Evolutionary conservation across 2,113 vertebrate species (phyloP).

Genomic region (Rhizomys pruinosus): DNA sequence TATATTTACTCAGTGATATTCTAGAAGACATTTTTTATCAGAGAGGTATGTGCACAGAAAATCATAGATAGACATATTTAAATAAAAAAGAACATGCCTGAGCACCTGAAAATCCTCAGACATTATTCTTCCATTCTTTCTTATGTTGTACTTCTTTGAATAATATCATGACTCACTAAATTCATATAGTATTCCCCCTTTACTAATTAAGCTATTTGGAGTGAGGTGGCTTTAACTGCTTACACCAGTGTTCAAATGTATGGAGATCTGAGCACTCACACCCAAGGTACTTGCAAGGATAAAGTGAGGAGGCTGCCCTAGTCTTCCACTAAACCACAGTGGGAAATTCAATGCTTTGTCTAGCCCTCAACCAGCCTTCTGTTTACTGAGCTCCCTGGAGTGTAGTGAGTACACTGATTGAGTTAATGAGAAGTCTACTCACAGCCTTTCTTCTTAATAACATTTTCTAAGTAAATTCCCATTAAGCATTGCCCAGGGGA

Average conservation of each 20-base stretch:
- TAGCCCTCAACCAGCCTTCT: neutral
- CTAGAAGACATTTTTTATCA: constrained; percentile 18
- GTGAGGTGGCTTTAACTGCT: neutral
- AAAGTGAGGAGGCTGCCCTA: neutral
- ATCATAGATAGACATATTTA: neutral
- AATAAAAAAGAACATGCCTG: neutral
- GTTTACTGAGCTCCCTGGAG: constrained; percentile 10
- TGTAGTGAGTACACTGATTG: neutral
- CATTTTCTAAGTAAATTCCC: constrained; percentile 64
- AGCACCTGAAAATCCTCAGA: neutral
- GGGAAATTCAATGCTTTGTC: neutral
- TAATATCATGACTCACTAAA: neutral
- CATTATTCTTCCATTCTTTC: constrained; percentile 10
- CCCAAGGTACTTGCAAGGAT: neutral
- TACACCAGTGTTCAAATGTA: neutral
- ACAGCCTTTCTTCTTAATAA: constrained; percentile 27
- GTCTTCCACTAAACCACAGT: neutral
- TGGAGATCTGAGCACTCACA: neutral
- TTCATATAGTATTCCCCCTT: neutral
- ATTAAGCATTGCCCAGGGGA: constrained; percentile 19
- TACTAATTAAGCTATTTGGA: neutral
- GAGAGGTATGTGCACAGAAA: rapidly evolving
- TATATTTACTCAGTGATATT: no score
- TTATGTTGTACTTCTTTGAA: neutral
- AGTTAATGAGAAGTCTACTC: constrained; percentile 10